These are phyloP conservation scores for Amphiprion ocellaris DNA, from an alignment of 2,113 vertebrate genomes.

Conservation along the genomic window DNA sequence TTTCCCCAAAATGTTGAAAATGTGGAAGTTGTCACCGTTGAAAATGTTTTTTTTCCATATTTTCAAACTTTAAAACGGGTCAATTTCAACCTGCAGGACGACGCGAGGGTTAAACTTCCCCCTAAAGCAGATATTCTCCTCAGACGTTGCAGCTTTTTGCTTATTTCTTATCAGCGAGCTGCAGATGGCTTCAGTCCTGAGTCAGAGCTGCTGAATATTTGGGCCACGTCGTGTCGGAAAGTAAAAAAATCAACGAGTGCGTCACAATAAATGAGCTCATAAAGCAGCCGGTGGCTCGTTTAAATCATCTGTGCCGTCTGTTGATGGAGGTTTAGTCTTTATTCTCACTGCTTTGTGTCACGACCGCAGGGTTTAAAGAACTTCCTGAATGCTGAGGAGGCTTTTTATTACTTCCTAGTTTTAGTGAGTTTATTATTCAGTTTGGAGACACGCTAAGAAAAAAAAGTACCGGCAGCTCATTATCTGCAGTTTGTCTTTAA, in stretches of 20 bases:
- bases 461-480: too few species aligned
- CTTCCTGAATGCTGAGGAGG: not conserved
- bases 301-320: not conserved
- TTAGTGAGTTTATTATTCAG: not conserved
- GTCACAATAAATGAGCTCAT: not conserved
- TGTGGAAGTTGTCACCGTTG: too few species aligned
- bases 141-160: not conserved
- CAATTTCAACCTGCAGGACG: too few species aligned
- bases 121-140: not conserved
- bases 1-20: too few species aligned
- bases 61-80: too few species aligned
- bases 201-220: constrained; percentile 17
- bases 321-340: not conserved
- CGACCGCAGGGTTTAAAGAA: not conserved
- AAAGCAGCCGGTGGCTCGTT: not conserved
- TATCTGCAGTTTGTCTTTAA: too few species aligned
- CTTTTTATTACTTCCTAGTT: not conserved
- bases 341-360: not conserved
- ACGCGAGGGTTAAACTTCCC: too few species aligned
- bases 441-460: not conserved
- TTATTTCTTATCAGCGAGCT: constrained; percentile 45
- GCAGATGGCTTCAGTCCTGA: constrained; percentile 31
- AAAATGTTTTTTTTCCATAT: too few species aligned
- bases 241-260: not conserved
- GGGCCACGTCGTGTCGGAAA: not conserved